phyloP scores from a whole-genome alignment of 2,888 invertebrate genomes.

The Pycnomerus fuliginosus region DNA sequence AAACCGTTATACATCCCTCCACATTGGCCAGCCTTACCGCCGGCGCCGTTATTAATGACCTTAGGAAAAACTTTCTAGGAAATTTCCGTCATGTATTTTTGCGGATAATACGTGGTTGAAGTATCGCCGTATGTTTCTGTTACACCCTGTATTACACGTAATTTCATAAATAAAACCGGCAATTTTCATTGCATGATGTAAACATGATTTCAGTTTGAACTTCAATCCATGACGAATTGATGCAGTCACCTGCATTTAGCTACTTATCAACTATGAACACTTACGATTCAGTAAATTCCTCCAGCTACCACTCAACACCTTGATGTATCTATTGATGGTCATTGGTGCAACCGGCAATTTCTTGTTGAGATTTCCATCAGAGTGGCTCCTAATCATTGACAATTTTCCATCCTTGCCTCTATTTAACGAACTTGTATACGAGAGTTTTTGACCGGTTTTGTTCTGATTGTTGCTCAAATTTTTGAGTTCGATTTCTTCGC shows the following conservation, averaged over 20 bases:
- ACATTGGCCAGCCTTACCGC: too few relatives aligned
- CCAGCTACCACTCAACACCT: conserved; percentile 76
- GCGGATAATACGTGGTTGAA: too few relatives aligned
- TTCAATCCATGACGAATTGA: too few relatives aligned
- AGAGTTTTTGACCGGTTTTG: conserved; percentile 40
- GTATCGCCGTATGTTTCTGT: too few relatives aligned
- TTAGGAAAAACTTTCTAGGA: too few relatives aligned
- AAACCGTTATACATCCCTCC: too few relatives aligned
- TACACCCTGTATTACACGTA: too few relatives aligned
- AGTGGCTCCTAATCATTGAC: conserved; percentile 65
- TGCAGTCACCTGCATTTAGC: background rate
- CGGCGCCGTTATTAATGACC: too few relatives aligned
- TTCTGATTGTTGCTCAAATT: conserved; percentile 31
- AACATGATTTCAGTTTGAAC: too few relatives aligned
- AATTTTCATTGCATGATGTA: too few relatives aligned
- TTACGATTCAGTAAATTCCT: conserved; percentile 77
- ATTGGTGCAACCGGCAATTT: conserved; percentile 45
- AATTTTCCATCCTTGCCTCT: conserved; percentile 37
- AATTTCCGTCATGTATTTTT: too few relatives aligned
- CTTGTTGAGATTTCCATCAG: conserved; percentile 66
- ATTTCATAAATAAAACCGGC: too few relatives aligned
- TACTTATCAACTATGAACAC: conserved; percentile 44
- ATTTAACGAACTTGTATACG: conserved; percentile 55
- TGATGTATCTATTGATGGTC: conserved; percentile 66
- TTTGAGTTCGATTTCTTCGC: conserved; percentile 41